Evolutionary conservation across 2,113 vertebrate species (phyloP), one percentile per base, ranked within the genome.

Genomic region (Quiscalus mexicanus): DNA sequence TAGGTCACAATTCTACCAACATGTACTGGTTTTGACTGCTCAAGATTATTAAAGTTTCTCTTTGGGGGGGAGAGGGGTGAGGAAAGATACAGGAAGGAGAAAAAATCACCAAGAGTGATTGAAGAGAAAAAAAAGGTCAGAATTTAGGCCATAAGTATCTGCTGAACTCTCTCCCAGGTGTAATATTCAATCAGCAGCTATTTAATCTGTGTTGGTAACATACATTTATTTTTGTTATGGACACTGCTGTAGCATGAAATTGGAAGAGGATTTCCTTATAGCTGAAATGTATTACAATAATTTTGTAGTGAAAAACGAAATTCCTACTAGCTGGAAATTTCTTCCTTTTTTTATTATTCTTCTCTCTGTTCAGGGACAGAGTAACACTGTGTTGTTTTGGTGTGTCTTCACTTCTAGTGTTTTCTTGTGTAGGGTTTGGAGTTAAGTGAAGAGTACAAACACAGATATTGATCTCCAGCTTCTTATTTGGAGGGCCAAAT

Each of bases 191-290:
- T 89, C 71, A 95, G 15, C 37, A 84, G 24, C 62, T 87, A 85
- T 74, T 84, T 96, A 96, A 82, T 96, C 71, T 83, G 4, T 42
- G 53, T 59, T 76, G 33, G 84, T 93, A 90, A 75, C 76, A 89
- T 64, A 65, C 37, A 93, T 97, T 96, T 89, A 79, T 97, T 94
- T 97, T 95, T 89, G 79, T 96, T 95, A 75, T 80, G 87, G 76
- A 93, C 95, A 92, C 82, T 96, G 84, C 47, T 94, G 94, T 96
- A 96, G 90, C 95, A 96, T 96, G 95, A 97, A 97, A 97, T 96
- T 97, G 87, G 82, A 96, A 94, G 58, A 95, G 90, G 84, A 93
- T 96, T 96, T 97, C 50, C 93, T 95, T 84, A 87, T 47, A 95
- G 55, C 68, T 92, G 92, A 92, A 97, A 94, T 74, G 50, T 74